Evolutionary conservation across 1,140 invertebrate genomes (phyloP).

Genomic region (Drosophila lacertosa): DNA sequence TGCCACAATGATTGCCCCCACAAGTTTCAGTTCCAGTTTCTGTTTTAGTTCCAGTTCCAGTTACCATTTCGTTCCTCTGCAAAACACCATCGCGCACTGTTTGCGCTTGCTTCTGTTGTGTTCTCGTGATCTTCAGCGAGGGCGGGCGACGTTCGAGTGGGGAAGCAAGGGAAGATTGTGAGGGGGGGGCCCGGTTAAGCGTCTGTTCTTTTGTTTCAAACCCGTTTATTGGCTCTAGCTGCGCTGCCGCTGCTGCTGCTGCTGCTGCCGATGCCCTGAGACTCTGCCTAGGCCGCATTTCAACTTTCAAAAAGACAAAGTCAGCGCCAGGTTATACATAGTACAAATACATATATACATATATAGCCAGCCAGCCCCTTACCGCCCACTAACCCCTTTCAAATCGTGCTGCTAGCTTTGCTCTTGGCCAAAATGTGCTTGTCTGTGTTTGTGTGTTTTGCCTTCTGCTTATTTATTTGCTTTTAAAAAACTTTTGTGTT

Average conservation of each 20-base stretch:
- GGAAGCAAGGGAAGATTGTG: neutral
- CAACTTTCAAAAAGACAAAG: conserved; percentile 74
- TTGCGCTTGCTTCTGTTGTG: conserved; percentile 14
- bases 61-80: conserved; percentile 60
- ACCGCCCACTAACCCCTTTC: conserved; percentile 35
- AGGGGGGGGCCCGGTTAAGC: conserved; percentile 44
- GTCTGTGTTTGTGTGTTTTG: conserved; percentile 26
- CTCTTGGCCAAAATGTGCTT: conserved; percentile 60
- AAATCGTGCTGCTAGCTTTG: conserved; percentile 31
- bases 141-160: conserved; percentile 11
- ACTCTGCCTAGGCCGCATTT: conserved; percentile 51
- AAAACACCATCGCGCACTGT: conserved; percentile 41
- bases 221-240: conserved; percentile 72
- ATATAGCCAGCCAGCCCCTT: conserved; percentile 42
- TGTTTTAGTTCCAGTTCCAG: conserved; percentile 42
- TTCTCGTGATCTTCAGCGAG: conserved; percentile 62
- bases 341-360: conserved; percentile 20
- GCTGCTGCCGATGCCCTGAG: conserved; percentile 21
- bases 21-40: neutral
- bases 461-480: conserved; percentile 52
- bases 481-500: conserved; percentile 37
- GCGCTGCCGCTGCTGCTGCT: conserved; percentile 12
- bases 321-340: conserved; percentile 59
- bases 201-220: conserved; percentile 81
- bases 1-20: conserved; percentile 26